Evolutionary conservation across 2,888 invertebrate genomes (phyloP).

Genomic region (Tenodera sinensis): DNA sequence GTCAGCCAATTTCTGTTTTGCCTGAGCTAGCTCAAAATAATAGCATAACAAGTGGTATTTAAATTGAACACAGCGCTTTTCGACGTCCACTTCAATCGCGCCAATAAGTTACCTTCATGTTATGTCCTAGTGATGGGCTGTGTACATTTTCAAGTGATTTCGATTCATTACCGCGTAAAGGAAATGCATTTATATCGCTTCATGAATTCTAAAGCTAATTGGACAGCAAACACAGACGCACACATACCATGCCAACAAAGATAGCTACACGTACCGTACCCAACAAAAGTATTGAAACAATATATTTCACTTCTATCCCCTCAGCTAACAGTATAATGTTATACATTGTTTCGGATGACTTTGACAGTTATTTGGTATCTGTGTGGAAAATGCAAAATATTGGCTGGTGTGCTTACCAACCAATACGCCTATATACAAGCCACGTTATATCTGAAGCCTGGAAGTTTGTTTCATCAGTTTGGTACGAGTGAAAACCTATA

Average conservation of each 20-base stretch:
- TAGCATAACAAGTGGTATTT: background rate
- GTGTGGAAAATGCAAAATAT: too few relatives aligned
- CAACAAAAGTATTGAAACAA: background rate
- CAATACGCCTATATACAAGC: too few relatives aligned
- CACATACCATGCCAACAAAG: background rate
- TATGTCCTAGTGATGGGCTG: background rate
- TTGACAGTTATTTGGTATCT: too few relatives aligned
- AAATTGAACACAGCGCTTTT: background rate
- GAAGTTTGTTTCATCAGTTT: too few relatives aligned
- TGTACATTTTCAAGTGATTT: background rate
- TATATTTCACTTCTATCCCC: background rate
- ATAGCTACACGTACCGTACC: background rate
- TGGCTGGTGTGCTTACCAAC: too few relatives aligned
- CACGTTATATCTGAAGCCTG: too few relatives aligned
- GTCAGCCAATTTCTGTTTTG: background rate
- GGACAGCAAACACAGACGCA: background rate
- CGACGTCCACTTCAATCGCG: background rate
- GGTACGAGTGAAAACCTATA: too few relatives aligned
- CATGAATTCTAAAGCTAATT: background rate
- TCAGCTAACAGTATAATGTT: background rate
- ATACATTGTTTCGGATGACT: background rate
- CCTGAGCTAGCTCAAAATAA: background rate
- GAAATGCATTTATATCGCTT: background rate
- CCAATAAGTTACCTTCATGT: background rate
- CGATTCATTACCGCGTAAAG: background rate